These are phyloP conservation scores for Atta cephalotes DNA, from an alignment of 1,140 invertebrate species.

Conservation along the genomic window DNA sequence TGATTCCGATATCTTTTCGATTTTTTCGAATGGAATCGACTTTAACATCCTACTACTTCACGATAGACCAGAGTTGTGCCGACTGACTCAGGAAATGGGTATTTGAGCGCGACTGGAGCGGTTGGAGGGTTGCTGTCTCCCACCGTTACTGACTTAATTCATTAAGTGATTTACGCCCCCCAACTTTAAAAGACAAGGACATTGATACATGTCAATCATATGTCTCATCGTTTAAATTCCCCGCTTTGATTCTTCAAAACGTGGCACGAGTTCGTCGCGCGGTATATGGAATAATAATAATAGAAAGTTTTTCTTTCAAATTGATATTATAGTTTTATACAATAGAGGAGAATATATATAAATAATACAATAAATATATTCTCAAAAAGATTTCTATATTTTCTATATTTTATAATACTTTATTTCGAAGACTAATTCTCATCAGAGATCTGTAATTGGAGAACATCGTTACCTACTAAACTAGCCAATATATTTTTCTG, in stretches of 20 bases:
- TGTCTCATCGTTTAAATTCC: conserved; percentile 76
- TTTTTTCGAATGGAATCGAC: neutral
- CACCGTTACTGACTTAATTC: conserved; percentile 81
- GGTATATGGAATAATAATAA: conserved; percentile 11
- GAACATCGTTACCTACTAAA: conserved; percentile 65
- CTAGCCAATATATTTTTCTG: conserved; percentile 65
- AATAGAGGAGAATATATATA: neutral
- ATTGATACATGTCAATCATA: conserved; percentile 84
- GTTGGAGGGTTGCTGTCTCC: conserved; percentile 76
- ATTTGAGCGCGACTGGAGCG: conserved; percentile 81
- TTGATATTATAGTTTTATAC: neutral
- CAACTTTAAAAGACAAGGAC: conserved; percentile 84
- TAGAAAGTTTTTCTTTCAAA: neutral
- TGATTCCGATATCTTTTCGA: conserved; percentile 13
- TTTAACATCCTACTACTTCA: conserved; percentile 70
- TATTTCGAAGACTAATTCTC: conserved; percentile 52
- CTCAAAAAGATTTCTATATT: conserved; percentile 14
- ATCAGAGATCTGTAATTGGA: conserved; percentile 36
- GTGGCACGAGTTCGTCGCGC: neutral
- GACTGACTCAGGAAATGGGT: conserved; percentile 83
- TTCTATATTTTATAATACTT: conserved; percentile 11
- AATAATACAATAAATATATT: conserved; percentile 18
- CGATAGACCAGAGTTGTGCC: conserved; percentile 71
- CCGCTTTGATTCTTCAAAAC: conserved; percentile 35
- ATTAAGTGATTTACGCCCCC: conserved; percentile 78